Conservation (phyloP, 2,113 vertebrate genomes). For the Thoracochromis brauschi region DNA sequence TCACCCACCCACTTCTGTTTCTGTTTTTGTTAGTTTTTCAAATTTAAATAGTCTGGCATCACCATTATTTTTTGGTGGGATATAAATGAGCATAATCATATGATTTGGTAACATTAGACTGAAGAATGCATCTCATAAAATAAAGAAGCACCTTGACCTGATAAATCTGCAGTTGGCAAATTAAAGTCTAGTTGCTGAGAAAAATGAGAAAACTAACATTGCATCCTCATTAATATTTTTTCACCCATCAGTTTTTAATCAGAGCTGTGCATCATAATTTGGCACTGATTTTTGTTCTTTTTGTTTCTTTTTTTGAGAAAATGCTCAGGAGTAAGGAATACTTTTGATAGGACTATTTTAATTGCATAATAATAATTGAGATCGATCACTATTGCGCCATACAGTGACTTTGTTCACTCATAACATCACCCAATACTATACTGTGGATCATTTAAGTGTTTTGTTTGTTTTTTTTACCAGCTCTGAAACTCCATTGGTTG, state of each 20-base stretch:
- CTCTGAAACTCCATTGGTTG: not conserved
- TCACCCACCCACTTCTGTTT: not conserved
- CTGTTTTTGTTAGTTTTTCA: not conserved
- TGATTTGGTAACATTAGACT: not conserved
- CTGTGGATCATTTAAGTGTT: not conserved
- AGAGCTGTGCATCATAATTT: not conserved
- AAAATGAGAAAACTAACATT: not conserved
- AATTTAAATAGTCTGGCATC: not conserved
- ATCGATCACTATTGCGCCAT: not conserved
- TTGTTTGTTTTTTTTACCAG: not conserved
- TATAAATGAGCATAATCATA: not conserved
- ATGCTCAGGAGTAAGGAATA: not conserved
- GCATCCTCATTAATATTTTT: not conserved
- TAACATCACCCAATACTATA: not conserved
- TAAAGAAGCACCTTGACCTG: not conserved
- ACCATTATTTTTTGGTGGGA: not conserved
- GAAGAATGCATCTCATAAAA: not conserved
- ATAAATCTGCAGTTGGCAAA: not conserved
- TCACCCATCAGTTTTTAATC: not conserved
- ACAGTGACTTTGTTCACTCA: not conserved
- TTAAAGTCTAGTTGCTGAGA: not conserved
- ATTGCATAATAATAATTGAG: not conserved
- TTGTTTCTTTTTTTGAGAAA: not conserved
- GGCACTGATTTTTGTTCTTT: not conserved
- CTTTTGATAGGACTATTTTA: not conserved